These are phyloP conservation scores for Barypeithes pellucidus DNA, from an alignment of 2,888 invertebrate species.

Conservation along the genomic window DNA sequence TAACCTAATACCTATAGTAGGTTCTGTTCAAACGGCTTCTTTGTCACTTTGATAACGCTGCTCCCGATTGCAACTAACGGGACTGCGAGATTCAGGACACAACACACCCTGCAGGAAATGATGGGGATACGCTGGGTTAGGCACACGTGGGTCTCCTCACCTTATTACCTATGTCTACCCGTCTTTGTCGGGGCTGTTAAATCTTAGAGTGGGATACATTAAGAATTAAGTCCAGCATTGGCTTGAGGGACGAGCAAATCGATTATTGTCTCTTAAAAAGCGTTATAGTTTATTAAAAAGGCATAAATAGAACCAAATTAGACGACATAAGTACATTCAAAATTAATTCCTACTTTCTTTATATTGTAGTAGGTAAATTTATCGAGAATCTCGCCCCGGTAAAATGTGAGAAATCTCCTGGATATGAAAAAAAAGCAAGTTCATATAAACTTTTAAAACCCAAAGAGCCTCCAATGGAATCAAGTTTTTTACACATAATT, in stretches of 20 bases:
- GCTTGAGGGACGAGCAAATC: background rate
- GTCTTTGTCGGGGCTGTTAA: background rate
- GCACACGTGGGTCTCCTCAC: slow-evolving; percentile 4
- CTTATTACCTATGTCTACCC: slow-evolving; percentile 10
- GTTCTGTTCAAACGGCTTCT: background rate
- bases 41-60: background rate
- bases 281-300: too few species aligned
- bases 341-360: too few species aligned
- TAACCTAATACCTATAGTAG: slow-evolving; percentile 1
- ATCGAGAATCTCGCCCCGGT: too few species aligned
- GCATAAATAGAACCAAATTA: too few species aligned
- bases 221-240: background rate
- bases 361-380: too few species aligned
- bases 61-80: background rate
- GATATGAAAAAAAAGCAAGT: too few species aligned
- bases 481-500: too few species aligned
- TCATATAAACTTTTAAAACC: too few species aligned
- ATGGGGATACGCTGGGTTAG: slow-evolving; percentile 8
- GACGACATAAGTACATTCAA: too few species aligned
- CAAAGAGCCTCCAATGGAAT: too few species aligned
- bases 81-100: slow-evolving; percentile 9
- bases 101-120: slow-evolving; percentile 24
- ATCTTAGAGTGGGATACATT: background rate
- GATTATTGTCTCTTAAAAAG: background rate
- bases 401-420: too few species aligned